Evolutionary conservation across 2,797 vertebrate genomes (phyloP), one percentile per base, ranked within the genome.

Genomic region (Gymnodraco acuticeps): DNA sequence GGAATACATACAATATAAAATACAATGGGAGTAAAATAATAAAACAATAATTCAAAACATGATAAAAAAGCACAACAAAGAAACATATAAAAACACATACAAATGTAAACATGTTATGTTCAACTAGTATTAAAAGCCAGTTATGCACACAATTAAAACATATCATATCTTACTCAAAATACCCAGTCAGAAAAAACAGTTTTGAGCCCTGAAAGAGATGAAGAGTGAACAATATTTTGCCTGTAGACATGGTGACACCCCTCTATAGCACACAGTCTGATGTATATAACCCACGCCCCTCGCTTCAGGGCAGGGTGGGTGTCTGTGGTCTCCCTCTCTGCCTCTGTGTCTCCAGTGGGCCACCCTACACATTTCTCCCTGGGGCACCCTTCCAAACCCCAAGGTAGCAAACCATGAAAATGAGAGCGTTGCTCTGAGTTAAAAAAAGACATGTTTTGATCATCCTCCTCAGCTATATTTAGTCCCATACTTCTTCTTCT

Each of bases 361-460:
- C 84, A 78, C 33, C 8, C 33, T 79, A 73, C 79, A 85, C 89
- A 89, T 86, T 87, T 89, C 78, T 90, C 89, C 92, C 75, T 77
- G 78, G 92, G 93, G 92, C 91, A 23, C 42, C 52, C 52, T 54
- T 88, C 92, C 93, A 93, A 93, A 95, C 89, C 94, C 90, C 67
- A 92, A 95, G 91, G 93, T 94, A 94, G 92, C 90, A 90, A 85
- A 90, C 89, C 73, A 84, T 90, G 92, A 87, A 95, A 95, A 95
- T 94, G 89, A 94, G 83, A 93, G 87, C 19, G 83, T 92, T 91
- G 87, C 88, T 82, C 87, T 83, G 65, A 90, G 89, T 92, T 89
- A 89, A 93, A 95, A 94, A 93, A 94, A 95, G 93, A 83, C 50
- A 47, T 61, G 88, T 92, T 95, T 93, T 95, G 93, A 95, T 95